phyloP scores from a whole-genome alignment of 2,113 vertebrate genomes.

The Carlito syrichta region DNA sequence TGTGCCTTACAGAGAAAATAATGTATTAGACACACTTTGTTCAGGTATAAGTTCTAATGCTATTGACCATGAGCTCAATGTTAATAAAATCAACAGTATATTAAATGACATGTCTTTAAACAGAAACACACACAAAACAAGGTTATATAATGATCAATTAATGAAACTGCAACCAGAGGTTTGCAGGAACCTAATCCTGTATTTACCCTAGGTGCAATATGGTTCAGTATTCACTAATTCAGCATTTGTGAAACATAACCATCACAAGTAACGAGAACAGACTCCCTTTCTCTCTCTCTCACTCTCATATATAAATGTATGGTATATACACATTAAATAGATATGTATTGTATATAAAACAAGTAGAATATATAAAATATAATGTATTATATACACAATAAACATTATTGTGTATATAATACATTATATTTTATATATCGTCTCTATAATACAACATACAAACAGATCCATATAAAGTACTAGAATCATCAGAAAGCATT shows the following conservation, averaged over 20 bases:
- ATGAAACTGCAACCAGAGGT: background rate
- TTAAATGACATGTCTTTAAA: background rate
- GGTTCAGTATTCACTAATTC: background rate
- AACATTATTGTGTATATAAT: background rate
- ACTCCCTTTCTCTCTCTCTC: too few relatives aligned
- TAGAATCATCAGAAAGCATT: background rate
- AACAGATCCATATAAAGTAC: background rate
- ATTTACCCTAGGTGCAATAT: background rate
- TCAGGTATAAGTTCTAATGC: background rate
- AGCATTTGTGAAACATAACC: background rate
- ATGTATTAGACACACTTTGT: background rate
- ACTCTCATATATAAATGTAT: too few relatives aligned
- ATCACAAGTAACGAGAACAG: background rate
- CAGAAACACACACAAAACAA: background rate
- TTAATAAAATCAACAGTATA: too few relatives aligned
- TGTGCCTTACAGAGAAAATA: background rate
- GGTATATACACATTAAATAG: background rate
- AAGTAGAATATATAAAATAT: background rate
- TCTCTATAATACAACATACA: too few relatives aligned
- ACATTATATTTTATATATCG: background rate
- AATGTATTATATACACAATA: background rate
- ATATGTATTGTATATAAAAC: background rate
- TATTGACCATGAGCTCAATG: background rate
- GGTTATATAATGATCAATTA: background rate
- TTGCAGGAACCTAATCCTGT: background rate